Base-by-base conservation (phyloP, 2,113 vertebrate species). In the Nothoprocta pentlandii region DNA sequence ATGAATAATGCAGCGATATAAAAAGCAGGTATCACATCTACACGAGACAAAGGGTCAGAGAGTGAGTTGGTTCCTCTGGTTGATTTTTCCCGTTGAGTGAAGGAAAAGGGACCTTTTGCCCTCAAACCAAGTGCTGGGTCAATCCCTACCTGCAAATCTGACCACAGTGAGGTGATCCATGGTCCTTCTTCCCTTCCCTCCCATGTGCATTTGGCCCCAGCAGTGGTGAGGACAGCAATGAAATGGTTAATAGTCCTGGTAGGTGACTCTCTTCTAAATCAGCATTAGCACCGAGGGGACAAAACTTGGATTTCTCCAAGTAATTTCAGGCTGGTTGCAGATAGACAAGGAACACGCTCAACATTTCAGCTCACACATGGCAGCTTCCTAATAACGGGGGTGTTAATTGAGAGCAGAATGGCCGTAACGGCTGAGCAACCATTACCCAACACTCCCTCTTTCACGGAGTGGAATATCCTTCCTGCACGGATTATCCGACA, bases 1-100 rank as follows among this genome's bases (percentile, higher is more conserved):
- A 84, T 49, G 95, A 96, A 96, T 92, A 90, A 89, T 94, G 89
- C 91, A 93, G 69, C 15, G 90, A 53, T 86, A 84, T 26, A 79
- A 84, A 56, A 76, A 15, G 39, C 80, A 92, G 94, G 80, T 92
- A 64, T 44, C 70, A 23, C 41, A 25, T 28, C 5, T 3, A 22
- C 0, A 42, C 32, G 16, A 61, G 66, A 94, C 62, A 81, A 86
- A 90, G 75, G 86, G 76, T 62, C 61, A 67, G 88, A 8, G 30
- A 20, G 23, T 10, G 26, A 9, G 3, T 1, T 75, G 64, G 16
- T 58, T 71, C 69, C 64, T 71, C 80, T 68, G 53, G 56, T 23
- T 64, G 77, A 47, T 84, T 93, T 89, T 92, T 51, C 80, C 83
- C 13, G 36, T 39, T 30, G 56, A 79, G 19, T 21, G 69, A 75